Base-by-base conservation (phyloP, 2,113 vertebrate species). In the Zingel zingel region DNA sequence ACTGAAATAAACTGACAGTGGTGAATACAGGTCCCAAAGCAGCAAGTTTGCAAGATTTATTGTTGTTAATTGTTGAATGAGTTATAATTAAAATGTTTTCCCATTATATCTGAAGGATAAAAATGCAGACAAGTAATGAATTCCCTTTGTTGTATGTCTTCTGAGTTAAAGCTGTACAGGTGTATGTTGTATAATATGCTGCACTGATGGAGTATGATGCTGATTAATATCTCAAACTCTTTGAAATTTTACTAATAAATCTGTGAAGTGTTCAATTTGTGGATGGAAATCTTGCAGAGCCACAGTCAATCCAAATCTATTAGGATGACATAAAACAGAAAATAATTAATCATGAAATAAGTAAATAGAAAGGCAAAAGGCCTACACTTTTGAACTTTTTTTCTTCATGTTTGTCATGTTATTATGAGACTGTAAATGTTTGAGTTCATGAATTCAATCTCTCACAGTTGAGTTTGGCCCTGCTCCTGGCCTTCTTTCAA, bases 361-460 rank as follows among this genome's bases (percentile, higher is more conserved):
- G 51, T 67, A 7, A 30, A 33, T 33, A 27, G 12, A 51, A 45
- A 15, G 36, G 21, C 62, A n/a, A 36, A 43, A 36, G 25, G 14
- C 0, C 21, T 13, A 25, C 21, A 30, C 10, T 21, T 43, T n/a
- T n/a, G n/a, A n/a, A n/a, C n/a, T n/a, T 15, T 56, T 7, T 33
- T 15, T 33, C 30, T 21, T 27, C 1, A 12, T 58, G 59, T 58
- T 50, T 56, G 57, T 33, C 56, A 77, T 9, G 1, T 58, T 51
- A 70, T 77, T 39, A 48, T 48, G n/a, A 36, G 19, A 73, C 7
- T 25, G 12, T 68, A 12, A 66, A 23, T 4, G 23, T 79, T 79
- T 79, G 27, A 57, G 76, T 70, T 85, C 23, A 68, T 56, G 74
- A 61, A 72, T 72, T 53, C 39, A 13, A 57, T 30, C 50, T 72